Percentiles rank a stretch among this genome's conserved stretches.
phyloP scores from a whole-genome alignment of 1,140 invertebrate species.

The Lethocerus indicus region DNA sequence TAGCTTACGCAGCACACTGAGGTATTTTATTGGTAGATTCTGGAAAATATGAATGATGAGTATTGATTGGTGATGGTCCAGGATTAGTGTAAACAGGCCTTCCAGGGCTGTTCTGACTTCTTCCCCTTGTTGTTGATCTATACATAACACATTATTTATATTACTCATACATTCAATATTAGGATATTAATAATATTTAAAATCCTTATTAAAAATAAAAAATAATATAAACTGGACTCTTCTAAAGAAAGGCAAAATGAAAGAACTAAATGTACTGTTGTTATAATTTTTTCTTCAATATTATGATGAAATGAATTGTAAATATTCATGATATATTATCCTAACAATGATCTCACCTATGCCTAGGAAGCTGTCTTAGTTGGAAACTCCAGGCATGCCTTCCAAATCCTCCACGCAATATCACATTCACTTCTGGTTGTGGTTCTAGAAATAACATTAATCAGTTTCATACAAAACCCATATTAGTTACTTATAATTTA shows the following conservation, averaged over 20 bases:
- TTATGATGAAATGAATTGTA: no score
- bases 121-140: slow-evolving; percentile 36
- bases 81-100: slow-evolving; percentile 62
- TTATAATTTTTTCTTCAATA: no score
- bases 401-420: slow-evolving; percentile 82
- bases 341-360: slow-evolving; percentile 47
- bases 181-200: no score
- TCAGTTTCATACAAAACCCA: not conserved
- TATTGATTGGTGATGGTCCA: slow-evolving; percentile 34
- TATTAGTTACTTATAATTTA: not conserved
- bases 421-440: slow-evolving; percentile 44
- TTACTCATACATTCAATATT: slow-evolving; percentile 1
- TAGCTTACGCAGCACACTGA: slow-evolving; percentile 58
- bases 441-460: slow-evolving; percentile 23
- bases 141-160: no score
- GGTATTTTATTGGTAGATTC: slow-evolving; percentile 65
- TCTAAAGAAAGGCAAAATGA: no score
- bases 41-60: slow-evolving; percentile 62
- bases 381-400: slow-evolving; percentile 90
- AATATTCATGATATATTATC: no score
- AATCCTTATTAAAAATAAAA: no score
- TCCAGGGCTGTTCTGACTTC: slow-evolving; percentile 30
- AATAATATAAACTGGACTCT: no score
- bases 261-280: no score
- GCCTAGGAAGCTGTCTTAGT: slow-evolving; percentile 59